Base-by-base conservation (phyloP, 2,888 invertebrate genomes). In the Sicus ferrugineus region DNA sequence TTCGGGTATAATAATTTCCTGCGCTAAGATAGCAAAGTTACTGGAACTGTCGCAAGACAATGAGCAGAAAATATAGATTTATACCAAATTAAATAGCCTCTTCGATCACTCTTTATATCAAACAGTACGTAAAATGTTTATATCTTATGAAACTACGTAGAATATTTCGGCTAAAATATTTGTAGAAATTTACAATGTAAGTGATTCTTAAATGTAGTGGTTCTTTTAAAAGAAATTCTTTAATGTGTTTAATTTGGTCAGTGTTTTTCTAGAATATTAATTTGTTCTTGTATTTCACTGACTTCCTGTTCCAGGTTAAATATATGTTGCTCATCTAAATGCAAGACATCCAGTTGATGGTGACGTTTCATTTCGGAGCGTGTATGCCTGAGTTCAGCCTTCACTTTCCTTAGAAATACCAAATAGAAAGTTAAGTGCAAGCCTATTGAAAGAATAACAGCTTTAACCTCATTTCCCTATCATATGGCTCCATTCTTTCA, bases 391-490 rank as follows among this genome's bases (percentile, higher is more conserved):
- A 23, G 26, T 23, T 28, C 1, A 54, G 14, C 5, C 9, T 23
- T 54, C 7, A 26, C 3, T 54, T 54, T 16, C 16, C 54, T 54
- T 26, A 28, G 16, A 23, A n/a, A 50, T 23, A 34, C 9, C 3
- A 50, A 50, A 50, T 3, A 50, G 5, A 54, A 26, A 26, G 11
- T 42, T 42, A 42, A 42, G n/a, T 16, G 16, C 11, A 4, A 42
- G 1, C n/a, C n/a, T 9, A 38, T 38, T 38, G n/a, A 38, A 38
- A 38, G 42, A 42, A 42, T 14, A 42, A 42, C n/a, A 42, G 11
- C n/a, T 42, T 42, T 16, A 54, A 54, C 54, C 54, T 26, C 26
- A 28, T 54, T 54, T 54, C 54, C 26, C 28, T 54, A 7, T 54
- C 23, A 28, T 54, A 54, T 26, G 28, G 16, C 26, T 54, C 26